phyloP scores from a whole-genome alignment of 2,113 vertebrate genomes.

The Egretta garzetta region DNA sequence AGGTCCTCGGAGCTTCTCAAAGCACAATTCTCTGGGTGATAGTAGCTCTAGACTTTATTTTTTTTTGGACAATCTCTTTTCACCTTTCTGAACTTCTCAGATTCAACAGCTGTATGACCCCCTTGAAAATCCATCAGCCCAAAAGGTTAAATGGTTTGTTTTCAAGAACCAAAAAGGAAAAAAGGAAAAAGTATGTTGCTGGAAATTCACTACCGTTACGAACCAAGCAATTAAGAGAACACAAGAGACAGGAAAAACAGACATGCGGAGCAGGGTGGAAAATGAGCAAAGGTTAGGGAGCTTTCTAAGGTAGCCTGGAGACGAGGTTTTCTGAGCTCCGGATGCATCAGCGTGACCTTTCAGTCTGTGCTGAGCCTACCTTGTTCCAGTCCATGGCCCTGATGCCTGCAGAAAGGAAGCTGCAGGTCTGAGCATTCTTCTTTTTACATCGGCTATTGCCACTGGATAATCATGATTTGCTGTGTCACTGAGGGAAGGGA shows the following conservation, averaged over 20 bases:
- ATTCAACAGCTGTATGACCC: background rate
- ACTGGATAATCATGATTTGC: background rate
- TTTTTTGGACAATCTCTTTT: background rate
- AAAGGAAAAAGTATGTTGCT: background rate
- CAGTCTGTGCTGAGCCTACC: background rate
- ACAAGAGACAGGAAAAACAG: background rate
- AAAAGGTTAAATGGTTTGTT: background rate
- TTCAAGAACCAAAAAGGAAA: background rate
- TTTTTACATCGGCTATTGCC: background rate
- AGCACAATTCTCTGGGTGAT: background rate
- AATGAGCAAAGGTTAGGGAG: background rate
- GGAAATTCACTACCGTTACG: background rate
- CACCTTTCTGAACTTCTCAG: background rate
- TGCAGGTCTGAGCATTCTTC: fast-evolving
- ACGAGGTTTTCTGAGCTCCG: background rate
- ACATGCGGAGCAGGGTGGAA: background rate
- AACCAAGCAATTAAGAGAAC: background rate
- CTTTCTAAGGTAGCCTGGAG: background rate
- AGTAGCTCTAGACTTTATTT: background rate
- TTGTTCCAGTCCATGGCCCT: background rate
- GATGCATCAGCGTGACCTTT: background rate
- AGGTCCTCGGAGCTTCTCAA: background rate
- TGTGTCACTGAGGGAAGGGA: background rate
- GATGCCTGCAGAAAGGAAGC: background rate
- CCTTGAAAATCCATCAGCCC: background rate